Evolutionary conservation across 2,113 vertebrate genomes (phyloP), one percentile per base, ranked within the genome.

Genomic region (Dipodomys stephensi): DNA sequence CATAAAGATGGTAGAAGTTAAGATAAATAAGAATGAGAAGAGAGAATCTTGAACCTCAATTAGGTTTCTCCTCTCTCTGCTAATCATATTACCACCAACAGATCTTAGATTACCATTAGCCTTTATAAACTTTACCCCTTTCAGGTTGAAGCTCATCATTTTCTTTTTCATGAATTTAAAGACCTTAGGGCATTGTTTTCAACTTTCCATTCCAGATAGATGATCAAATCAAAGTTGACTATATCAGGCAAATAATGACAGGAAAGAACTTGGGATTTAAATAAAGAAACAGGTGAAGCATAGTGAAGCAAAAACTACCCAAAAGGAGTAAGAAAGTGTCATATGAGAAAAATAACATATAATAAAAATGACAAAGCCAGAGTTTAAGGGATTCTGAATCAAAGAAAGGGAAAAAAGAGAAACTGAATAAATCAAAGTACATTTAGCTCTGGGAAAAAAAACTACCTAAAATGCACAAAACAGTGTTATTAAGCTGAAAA

Each of bases 231-330:
- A 81, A 87, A 87, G 39, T 35, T 77, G 60, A 84, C 46, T 35
- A 44, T 53, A 93, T 71, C 9, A 46, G 44, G 28, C 44, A 49
- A 88, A 25, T 74, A 88, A 25, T 74, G 39, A 88, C 64, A 92
- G 73, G 94, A 95, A 90, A 83, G 20, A 86, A 69, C n/a, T 79
- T 83, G 87, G 39, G 65, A 71, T 79, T 91, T 82, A 94, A 67
- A 92, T 30, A 91, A 86, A 77, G 62, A 94, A 87, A 88, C 11
- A 32, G 60, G 87, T 84, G n/a, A 28, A 78, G 28, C 7, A 76
- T 12, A 20, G 4, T 44, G 49, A 87, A 94, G 89, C 27, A 74
- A 49, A 80, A 84, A 67, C 57, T 76, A 64, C 19, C 49, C 57
- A 80, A 86, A 88, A 30, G 35, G 3, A 6, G 46, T 10, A 83